Evolutionary conservation across 2,888 invertebrate species (phyloP).

Genomic region (Troides helena): DNA sequence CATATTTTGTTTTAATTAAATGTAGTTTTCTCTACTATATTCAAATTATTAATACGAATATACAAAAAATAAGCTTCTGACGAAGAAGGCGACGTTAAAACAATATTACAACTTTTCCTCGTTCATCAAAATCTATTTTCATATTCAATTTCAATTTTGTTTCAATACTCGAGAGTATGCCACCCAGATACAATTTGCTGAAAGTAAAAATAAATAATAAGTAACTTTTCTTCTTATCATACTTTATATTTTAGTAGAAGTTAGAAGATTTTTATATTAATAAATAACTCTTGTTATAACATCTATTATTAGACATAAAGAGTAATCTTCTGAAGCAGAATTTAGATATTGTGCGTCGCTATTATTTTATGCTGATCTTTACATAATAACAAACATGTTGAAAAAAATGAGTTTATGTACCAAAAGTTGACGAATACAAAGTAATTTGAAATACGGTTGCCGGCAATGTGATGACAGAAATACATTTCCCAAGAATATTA

Average conservation of each 20-base stretch:
- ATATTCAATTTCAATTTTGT: neutral
- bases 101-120: neutral
- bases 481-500: slow-evolving; percentile 27
- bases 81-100: neutral
- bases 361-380: no score
- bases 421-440: slow-evolving; percentile 10
- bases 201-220: neutral
- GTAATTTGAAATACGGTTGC: slow-evolving; percentile 16
- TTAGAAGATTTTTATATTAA: no score
- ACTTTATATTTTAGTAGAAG: no score
- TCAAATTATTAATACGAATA: no score
- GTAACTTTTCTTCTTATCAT: neutral
- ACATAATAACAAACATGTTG: no score
- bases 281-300: no score
- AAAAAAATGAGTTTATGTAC: neutral
- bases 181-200: neutral
- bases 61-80: neutral
- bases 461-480: slow-evolving; percentile 18
- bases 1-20: no score
- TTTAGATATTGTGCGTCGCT: no score
- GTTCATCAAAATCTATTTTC: neutral
- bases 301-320: no score
- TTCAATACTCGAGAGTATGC: neutral
- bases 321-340: no score
- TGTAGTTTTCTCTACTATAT: no score